These are phyloP conservation scores for Agrochola macilenta DNA, from an alignment of 2,888 invertebrate species.

Conservation along the genomic window DNA sequence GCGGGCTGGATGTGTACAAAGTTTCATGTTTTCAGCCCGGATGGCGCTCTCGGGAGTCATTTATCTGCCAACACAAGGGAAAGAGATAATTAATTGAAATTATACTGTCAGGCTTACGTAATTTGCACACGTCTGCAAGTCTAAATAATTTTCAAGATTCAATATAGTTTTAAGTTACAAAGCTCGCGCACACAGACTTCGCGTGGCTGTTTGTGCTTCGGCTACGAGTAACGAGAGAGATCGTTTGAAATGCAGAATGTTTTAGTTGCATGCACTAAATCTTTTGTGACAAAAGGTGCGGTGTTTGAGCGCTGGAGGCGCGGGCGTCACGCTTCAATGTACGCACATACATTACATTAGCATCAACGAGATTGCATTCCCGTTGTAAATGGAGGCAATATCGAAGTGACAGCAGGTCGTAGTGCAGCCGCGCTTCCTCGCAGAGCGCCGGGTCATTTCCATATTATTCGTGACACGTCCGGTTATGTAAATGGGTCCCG, in stretches of 20 bases:
- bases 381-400: conserved; percentile 83
- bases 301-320: conserved; percentile 46
- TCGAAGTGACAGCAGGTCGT: conserved; percentile 77
- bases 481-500: conserved; percentile 84
- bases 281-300: conserved; percentile 59
- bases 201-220: conserved; percentile 14
- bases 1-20: conserved; percentile 80
- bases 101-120: conserved; percentile 78
- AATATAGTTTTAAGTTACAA: conserved; percentile 24
- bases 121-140: conserved; percentile 70
- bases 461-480: conserved; percentile 89
- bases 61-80: conserved; percentile 81
- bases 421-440: conserved; percentile 72
- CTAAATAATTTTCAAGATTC: conserved; percentile 58
- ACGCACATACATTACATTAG: conserved; percentile 71
- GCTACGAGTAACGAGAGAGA: conserved; percentile 9
- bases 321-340: conserved; percentile 58
- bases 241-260: conserved; percentile 46
- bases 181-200: conserved; percentile 1
- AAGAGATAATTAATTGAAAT: conserved; percentile 87
- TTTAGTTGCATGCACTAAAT: conserved; percentile 44
- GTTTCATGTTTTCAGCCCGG: conserved; percentile 82
- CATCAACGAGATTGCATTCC: conserved; percentile 74
- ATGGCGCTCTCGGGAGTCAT: conserved; percentile 82
- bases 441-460: conserved; percentile 81